A percentile compares a stretch with the other conserved stretches of the same genome.
phyloP scores from a whole-genome alignment of 2,888 invertebrate genomes.

The Dilophus febrilis region DNA sequence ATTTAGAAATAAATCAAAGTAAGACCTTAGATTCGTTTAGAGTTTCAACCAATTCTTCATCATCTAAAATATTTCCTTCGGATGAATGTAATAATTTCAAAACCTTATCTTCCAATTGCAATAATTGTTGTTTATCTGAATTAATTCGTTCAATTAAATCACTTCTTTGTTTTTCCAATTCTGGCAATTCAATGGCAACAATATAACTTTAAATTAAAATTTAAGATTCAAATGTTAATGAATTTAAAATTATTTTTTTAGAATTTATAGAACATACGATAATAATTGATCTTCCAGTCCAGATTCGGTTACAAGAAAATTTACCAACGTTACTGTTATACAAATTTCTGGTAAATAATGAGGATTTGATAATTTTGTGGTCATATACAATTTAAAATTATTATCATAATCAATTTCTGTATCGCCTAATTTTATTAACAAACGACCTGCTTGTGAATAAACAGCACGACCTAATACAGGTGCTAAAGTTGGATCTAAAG shows the following conservation, averaged over 20 bases:
- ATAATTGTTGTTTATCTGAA: constrained; percentile 64
- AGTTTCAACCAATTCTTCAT: constrained; percentile 82
- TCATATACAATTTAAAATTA: constrained; percentile 76
- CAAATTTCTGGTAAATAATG: constrained; percentile 88
- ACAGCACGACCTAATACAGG: constrained; percentile 71
- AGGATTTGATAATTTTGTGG: constrained; percentile 82
- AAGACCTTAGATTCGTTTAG: constrained; percentile 68
- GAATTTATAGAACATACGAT: constrained; percentile 41
- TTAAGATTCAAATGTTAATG: no score
- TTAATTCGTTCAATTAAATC: constrained; percentile 75
- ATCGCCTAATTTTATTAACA: constrained; percentile 71
- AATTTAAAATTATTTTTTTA: constrained; percentile 1
- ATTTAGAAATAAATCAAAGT: not conserved
- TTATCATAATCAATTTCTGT: constrained; percentile 75
- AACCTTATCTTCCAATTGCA: constrained; percentile 81
- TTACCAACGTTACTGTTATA: constrained; percentile 80
- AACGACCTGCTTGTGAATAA: constrained; percentile 52
- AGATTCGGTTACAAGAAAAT: constrained; percentile 79
- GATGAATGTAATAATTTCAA: constrained; percentile 63
- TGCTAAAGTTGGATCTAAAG: constrained; percentile 68
- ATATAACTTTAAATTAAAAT: constrained; percentile 42
- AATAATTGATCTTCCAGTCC: constrained; percentile 85
- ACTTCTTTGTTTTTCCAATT: constrained; percentile 64
- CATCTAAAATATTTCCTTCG: constrained; percentile 82
- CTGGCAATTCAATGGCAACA: constrained; percentile 79